Conservation (phyloP, 2,797 vertebrate species). For the Fratercula arctica region DNA sequence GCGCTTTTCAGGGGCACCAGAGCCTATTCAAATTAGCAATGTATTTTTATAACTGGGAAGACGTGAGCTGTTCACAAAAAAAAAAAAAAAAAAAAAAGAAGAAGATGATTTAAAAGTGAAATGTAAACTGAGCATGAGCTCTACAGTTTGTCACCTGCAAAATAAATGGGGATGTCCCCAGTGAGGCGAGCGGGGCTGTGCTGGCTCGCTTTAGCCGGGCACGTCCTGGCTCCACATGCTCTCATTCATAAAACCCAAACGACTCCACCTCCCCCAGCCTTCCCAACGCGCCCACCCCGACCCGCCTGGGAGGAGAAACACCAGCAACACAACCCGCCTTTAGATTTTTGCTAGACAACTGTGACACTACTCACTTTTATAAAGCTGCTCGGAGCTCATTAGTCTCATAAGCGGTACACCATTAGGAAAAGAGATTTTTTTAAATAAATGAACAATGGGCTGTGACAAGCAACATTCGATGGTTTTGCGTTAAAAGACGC, state of each 20-base stretch:
- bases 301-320: background rate
- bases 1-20: background rate
- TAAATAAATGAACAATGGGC: background rate
- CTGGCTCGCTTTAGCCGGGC: background rate
- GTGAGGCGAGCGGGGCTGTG: background rate
- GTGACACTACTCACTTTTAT: background rate
- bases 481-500: background rate
- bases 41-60: background rate
- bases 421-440: background rate
- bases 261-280: background rate
- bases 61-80: background rate
- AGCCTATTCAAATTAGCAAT: background rate
- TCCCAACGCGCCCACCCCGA: background rate
- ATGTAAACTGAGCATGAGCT: background rate
- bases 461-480: background rate
- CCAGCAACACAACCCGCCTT: background rate
- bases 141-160: rapidly evolving
- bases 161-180: background rate
- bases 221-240: background rate
- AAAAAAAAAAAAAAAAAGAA: background rate
- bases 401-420: background rate
- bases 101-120: background rate
- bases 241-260: background rate
- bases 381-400: background rate
- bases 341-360: background rate